Conservation (phyloP, 2,113 vertebrate species). For the Corythoichthys intestinalis region DNA sequence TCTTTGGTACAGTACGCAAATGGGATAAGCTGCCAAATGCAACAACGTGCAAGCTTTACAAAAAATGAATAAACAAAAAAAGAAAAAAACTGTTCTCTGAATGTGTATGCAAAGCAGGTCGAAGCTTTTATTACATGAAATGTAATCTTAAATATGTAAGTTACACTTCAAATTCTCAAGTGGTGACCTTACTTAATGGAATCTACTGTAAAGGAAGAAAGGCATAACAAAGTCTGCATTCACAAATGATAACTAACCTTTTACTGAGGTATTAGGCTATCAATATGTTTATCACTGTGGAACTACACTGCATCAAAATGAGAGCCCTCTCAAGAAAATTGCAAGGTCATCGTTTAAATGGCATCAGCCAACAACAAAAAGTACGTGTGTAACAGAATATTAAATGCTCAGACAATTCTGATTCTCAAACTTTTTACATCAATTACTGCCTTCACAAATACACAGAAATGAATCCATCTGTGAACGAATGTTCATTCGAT, state of each 20-base stretch:
- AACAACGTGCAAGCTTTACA: neutral
- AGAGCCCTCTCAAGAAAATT: neutral
- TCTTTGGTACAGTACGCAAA: neutral
- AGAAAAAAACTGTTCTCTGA: neutral
- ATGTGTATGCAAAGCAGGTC: neutral
- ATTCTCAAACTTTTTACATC: neutral
- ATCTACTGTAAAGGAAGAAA: neutral
- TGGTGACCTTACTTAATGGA: neutral
- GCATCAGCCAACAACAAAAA: neutral
- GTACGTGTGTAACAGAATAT: neutral
- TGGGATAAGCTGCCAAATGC: constrained; percentile 2
- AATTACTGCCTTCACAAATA: neutral
- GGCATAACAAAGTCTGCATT: neutral
- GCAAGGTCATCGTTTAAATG: neutral
- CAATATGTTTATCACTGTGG: neutral
- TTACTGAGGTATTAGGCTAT: neutral
- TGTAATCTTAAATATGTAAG: neutral
- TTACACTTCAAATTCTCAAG: neutral
- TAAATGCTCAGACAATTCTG: neutral
- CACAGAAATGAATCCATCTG: no score
- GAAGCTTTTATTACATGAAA: neutral
- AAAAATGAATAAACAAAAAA: neutral
- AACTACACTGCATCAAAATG: neutral
- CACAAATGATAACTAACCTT: neutral
- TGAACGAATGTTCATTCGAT: no score